These are phyloP conservation scores for Physeter macrocephalus DNA, from an alignment of 2,113 vertebrate genomes.

Conservation along the genomic window DNA sequence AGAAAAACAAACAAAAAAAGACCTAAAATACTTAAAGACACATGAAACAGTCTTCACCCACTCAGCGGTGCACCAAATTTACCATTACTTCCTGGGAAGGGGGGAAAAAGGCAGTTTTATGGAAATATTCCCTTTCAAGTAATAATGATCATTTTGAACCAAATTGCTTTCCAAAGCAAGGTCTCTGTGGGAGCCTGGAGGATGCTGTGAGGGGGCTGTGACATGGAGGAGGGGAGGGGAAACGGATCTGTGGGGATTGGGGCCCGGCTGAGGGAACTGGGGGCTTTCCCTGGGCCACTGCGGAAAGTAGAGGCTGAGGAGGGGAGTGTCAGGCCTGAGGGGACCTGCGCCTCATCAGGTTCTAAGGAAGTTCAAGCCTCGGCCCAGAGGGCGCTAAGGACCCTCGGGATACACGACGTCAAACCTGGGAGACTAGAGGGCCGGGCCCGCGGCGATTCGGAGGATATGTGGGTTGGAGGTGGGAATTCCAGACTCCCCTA, in stretches of 20 bases:
- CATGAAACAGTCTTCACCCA: not conserved
- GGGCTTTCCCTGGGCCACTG: not conserved
- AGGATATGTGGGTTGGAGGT: not conserved
- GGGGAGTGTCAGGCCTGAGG: not conserved
- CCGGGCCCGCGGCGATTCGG: not conserved
- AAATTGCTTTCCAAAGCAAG: not conserved
- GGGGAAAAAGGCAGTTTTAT: not conserved
- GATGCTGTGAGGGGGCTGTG: not conserved
- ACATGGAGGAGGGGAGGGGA: no score
- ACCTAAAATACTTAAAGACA: not conserved
- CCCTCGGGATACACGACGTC: rapidly evolving
- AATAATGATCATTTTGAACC: not conserved
- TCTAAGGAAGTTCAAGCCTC: not conserved
- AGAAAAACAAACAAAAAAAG: not conserved
- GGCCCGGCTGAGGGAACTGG: not conserved
- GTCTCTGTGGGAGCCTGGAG: not conserved
- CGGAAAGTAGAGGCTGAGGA: not conserved
- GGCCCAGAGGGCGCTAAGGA: not conserved
- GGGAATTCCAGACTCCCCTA: not conserved
- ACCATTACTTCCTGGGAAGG: not conserved
- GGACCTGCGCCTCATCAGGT: not conserved
- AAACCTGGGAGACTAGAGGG: not conserved
- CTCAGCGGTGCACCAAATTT: not conserved
- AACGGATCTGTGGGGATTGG: not conserved
- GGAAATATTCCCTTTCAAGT: not conserved